Evolutionary conservation across 2,888 invertebrate species (phyloP).

Genomic region (Myathropa florea): DNA sequence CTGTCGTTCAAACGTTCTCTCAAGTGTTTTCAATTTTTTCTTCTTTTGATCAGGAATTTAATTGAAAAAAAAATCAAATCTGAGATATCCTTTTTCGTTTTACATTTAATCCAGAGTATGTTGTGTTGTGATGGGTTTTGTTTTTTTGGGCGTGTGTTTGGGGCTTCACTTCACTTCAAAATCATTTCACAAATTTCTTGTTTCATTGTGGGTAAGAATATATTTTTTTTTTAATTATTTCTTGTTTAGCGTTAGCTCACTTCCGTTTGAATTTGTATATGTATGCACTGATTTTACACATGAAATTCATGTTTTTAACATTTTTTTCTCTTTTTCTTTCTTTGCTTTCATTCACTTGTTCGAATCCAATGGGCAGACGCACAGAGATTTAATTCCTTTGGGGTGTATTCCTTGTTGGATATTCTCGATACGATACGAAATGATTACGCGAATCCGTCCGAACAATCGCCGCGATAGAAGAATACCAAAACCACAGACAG

Average conservation of each 20-base stretch:
- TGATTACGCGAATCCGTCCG: conserved; percentile 64
- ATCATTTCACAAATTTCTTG: conserved; percentile 43
- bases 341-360: no score
- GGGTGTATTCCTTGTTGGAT: conserved; percentile 57
- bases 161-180: conserved; percentile 54
- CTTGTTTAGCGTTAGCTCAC: conserved; percentile 36
- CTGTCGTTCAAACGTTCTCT: conserved; percentile 4
- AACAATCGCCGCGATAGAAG: conserved; percentile 56
- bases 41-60: conserved; percentile 7
- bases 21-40: not conserved
- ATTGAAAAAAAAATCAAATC: not conserved
- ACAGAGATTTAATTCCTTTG: conserved; percentile 38
- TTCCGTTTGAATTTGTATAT: conserved; percentile 68
- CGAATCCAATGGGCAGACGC: not conserved
- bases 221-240: conserved; percentile 31
- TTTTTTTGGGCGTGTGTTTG: not conserved
- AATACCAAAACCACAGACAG: conserved; percentile 64
- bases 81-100: conserved; percentile 25
- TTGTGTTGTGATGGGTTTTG: conserved; percentile 51
- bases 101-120: conserved; percentile 76
- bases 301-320: conserved; percentile 63
- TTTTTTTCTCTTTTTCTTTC: conserved; percentile 24
- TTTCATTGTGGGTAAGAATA: conserved; percentile 43
- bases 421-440: conserved; percentile 48
- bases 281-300: conserved; percentile 56